These are phyloP conservation scores for Drosophila tanythrix DNA, from an alignment of 2,888 invertebrate species.

Conservation along the genomic window DNA sequence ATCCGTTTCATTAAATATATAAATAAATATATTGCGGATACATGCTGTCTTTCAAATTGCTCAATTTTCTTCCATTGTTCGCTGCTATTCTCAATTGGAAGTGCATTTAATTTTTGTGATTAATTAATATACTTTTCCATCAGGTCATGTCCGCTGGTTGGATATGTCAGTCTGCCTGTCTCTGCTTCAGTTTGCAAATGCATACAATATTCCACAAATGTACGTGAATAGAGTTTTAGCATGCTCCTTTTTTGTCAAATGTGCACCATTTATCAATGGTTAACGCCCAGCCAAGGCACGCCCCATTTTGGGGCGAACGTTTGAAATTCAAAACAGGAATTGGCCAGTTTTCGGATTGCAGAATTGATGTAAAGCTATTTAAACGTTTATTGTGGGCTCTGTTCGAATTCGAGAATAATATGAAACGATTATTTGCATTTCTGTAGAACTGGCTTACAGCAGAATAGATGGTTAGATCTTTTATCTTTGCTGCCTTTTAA, in stretches of 20 bases:
- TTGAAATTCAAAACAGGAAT: constrained; percentile 57
- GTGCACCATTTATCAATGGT: constrained; percentile 38
- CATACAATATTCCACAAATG: constrained; percentile 37
- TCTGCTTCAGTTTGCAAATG: constrained; percentile 28
- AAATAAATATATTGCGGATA: constrained; percentile 29
- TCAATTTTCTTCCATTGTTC: background rate
- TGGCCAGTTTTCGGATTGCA: constrained; percentile 20
- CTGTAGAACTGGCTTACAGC: constrained; percentile 1
- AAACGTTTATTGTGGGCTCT: constrained; percentile 25
- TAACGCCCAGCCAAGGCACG: constrained; percentile 4
- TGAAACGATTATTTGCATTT: constrained; percentile 38
- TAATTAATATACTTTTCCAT: constrained; percentile 22
- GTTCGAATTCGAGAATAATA: constrained; percentile 37
- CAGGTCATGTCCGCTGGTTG: background rate
- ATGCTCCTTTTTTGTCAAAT: constrained; percentile 36
- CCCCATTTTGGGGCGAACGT: constrained; percentile 17
- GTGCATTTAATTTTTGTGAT: constrained; percentile 19
- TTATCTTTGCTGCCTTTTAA: background rate
- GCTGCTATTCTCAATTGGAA: background rate
- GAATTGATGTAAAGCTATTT: constrained; percentile 56
- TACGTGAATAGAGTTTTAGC: constrained; percentile 14
- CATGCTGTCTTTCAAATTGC: constrained; percentile 20
- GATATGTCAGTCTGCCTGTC: background rate
- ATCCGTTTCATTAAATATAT: constrained; percentile 53
- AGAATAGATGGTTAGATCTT: constrained; percentile 10